Conservation (phyloP, 2,888 invertebrate species). For the Sepiola atlantica region DNA sequence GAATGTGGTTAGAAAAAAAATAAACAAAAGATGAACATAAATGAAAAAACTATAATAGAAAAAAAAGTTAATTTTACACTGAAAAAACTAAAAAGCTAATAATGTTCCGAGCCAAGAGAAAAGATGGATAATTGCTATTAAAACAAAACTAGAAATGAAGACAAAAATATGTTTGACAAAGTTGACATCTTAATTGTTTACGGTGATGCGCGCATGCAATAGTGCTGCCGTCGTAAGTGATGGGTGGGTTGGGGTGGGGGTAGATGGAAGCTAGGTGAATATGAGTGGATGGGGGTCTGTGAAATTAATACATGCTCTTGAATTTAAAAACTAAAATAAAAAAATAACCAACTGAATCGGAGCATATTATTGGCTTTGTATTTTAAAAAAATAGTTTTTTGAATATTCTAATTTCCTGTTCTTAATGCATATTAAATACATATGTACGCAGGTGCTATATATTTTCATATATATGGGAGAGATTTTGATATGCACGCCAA, state of each 20-base stretch:
- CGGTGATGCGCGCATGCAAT: not conserved
- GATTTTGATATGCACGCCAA: too few species aligned
- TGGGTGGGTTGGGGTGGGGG: too few species aligned
- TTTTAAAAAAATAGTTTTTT: not conserved
- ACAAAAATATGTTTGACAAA: not conserved
- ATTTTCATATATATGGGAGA: too few species aligned
- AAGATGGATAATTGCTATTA: not conserved
- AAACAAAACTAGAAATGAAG: not conserved
- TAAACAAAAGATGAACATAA: not conserved
- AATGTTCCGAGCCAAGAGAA: not conserved
- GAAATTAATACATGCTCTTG: constrained; percentile 15
- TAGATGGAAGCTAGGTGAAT: too few species aligned
- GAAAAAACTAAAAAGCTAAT: not conserved
- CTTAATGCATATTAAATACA: constrained; percentile 32
- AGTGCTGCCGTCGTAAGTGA: not conserved
- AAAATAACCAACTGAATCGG: not conserved
- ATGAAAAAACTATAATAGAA: not conserved
- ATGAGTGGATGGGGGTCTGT: not conserved
- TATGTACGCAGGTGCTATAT: not conserved
- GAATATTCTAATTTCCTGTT: not conserved
- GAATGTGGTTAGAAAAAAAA: not conserved
- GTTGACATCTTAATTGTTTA: constrained; percentile 32
- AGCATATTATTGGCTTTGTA: not conserved
- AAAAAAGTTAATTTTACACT: not conserved
- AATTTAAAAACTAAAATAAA: not conserved